A percentile compares a stretch with the other conserved stretches of the same genome.
phyloP scores from a whole-genome alignment of 2,888 invertebrate species.

The Oeneis ivallda region DNA sequence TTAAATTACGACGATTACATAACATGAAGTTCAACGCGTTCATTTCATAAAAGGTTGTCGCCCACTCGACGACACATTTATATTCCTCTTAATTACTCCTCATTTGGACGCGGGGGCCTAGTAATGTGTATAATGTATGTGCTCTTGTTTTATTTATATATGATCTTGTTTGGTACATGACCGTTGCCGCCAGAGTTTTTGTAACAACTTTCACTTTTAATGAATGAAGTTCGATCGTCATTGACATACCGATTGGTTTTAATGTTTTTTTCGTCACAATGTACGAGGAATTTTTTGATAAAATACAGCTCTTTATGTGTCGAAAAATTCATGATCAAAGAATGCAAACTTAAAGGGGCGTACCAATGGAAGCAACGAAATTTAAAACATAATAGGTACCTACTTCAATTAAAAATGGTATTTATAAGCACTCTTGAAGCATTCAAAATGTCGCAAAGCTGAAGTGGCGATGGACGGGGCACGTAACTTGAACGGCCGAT shows the following conservation, averaged over 20 bases:
- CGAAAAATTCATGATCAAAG: not conserved
- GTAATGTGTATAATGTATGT: constrained; percentile 12
- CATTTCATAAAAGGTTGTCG: constrained; percentile 10
- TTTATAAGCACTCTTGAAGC: no score
- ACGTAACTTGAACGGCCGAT: no score
- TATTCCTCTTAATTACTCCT: constrained; percentile 13
- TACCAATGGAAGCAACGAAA: not conserved
- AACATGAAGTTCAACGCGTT: constrained; percentile 3
- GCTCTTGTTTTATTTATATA: constrained; percentile 14
- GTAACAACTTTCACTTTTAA: constrained; percentile 35
- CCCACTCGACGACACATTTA: constrained; percentile 2
- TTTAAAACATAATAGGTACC: no score
- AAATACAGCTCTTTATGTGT: not conserved
- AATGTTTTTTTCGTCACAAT: not conserved
- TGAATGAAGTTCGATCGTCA: constrained; percentile 30
- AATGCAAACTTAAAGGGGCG: not conserved
- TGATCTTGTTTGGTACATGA: constrained; percentile 19
- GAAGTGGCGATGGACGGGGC: no score
- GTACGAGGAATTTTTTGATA: not conserved
- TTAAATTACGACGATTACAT: constrained; percentile 4
- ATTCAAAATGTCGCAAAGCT: no score
- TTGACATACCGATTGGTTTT: constrained; percentile 21
- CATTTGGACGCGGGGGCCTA: constrained; percentile 5
- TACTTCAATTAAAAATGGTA: no score
- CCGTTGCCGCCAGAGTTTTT: constrained; percentile 25